Evolutionary conservation across 2,888 invertebrate species (phyloP).

Genomic region (Alentia gelatinosa): DNA sequence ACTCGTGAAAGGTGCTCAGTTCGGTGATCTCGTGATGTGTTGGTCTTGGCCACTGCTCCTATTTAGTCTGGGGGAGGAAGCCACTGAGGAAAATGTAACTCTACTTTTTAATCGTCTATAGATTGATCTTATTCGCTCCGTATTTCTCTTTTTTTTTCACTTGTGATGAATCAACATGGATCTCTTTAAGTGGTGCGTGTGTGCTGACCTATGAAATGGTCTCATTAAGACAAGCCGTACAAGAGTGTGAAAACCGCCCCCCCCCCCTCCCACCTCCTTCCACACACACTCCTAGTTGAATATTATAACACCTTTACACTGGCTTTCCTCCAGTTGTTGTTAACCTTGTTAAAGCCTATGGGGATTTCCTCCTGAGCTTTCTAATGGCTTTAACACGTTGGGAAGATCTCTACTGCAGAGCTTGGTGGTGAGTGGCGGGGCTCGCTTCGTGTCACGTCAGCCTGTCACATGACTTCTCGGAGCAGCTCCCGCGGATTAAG

Average conservation of each 20-base stretch:
- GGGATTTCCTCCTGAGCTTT: too few relatives aligned
- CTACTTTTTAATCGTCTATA: not conserved
- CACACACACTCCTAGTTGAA: too few relatives aligned
- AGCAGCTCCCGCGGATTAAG: too few relatives aligned
- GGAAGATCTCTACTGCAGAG: too few relatives aligned
- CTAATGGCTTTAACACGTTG: too few relatives aligned
- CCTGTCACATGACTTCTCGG: too few relatives aligned
- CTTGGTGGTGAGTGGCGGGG: too few relatives aligned
- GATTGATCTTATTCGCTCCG: conserved; percentile 39
- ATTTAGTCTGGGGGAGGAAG: not conserved
- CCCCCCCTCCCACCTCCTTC: not conserved
- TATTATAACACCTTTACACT: too few relatives aligned
- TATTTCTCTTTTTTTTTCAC: too few relatives aligned
- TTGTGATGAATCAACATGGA: not conserved
- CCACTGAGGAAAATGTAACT: not conserved
- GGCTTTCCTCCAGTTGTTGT: too few relatives aligned
- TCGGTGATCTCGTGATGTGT: conserved; percentile 22
- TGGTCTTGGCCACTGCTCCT: not conserved
- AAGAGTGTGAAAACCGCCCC: not conserved
- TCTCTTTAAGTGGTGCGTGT: not conserved
- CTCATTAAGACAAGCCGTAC: not conserved
- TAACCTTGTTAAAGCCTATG: too few relatives aligned
- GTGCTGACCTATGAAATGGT: not conserved
- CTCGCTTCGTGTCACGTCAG: too few relatives aligned
- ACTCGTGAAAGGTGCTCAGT: not conserved